Evolutionary conservation across 1,140 invertebrate genomes (phyloP), one percentile per base, ranked within the genome.

Genomic region (Trinorchestia longiramus): DNA sequence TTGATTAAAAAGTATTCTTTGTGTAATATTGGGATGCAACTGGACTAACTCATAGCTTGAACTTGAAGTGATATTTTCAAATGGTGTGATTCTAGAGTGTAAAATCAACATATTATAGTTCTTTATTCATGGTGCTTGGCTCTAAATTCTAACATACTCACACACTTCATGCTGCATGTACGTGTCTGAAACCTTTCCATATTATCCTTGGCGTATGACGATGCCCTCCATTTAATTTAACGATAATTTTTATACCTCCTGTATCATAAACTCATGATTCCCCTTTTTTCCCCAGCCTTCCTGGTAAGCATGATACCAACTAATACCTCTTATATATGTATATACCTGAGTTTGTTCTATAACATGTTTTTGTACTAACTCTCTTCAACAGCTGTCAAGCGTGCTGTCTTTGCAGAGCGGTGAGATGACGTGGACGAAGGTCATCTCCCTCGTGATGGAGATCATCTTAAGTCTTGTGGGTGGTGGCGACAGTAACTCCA

Each of bases 401-500:
- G 88, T 90, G 95, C 96, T 57, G 43, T 45, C 47, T 77, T 95
- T 95, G 0, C 96, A 97, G 97, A 96, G 96, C 36, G 97, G 97
- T 41, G 97, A 97, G 8, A 97, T 97, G 96, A 97, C 97, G 0
- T 97, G 97, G 97, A 97, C 97, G 23, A 97, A 97, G 96, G 96
- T 97, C 43, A 97, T 99, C n/a, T 98, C 98, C 0, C 98, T 98
- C 94, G 97, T 98, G 91, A 97, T 99, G 28, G 98, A 98, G 97
- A 98, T 99, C 96, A 97, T 99, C 87, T 98, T 98, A 1, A 98
- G 98, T 28, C 97, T 99, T 95, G 97, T 99, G 41, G 98, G 97
- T 43, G 97, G 98, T 62, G 98, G 98, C 77, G 97, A 97, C 42
- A 98, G 57, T 47, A 43, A 57, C 43, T 44, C 77, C 47, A 96